These are phyloP conservation scores for Beroe forskalii DNA, from an alignment of 37 sponge, comb jelly and placozoan genomes.

Conservation along the genomic window DNA sequence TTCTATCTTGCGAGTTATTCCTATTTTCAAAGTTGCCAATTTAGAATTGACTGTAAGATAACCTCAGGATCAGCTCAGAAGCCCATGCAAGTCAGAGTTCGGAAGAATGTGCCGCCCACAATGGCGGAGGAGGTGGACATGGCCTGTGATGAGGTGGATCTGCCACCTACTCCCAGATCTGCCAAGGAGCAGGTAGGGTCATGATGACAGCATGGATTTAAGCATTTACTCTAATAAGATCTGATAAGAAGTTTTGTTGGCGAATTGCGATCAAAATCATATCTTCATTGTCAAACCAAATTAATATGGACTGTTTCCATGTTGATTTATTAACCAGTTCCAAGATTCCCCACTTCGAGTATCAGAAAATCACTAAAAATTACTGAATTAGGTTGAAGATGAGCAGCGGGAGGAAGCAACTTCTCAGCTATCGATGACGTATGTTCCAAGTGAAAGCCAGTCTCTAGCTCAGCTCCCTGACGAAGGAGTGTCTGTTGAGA, in stretches of 20 bases:
- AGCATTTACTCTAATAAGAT: too few species aligned
- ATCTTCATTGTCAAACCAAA: too few species aligned
- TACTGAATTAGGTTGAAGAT: background rate
- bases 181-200: background rate
- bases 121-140: background rate
- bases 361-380: too few species aligned
- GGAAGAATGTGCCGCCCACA: background rate
- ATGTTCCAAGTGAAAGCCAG: conserved; percentile 59
- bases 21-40: too few species aligned
- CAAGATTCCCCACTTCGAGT: too few species aligned
- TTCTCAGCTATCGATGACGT: conserved; percentile 52
- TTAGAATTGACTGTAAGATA: too few species aligned
- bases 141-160: conserved; percentile 58
- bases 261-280: too few species aligned
- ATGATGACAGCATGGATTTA: too few species aligned
- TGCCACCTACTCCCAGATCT: conserved; percentile 26
- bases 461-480: conserved; percentile 52
- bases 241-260: too few species aligned
- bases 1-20: too few species aligned
- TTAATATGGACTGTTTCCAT: too few species aligned
- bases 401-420: background rate
- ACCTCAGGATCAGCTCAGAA: conserved; percentile 32
- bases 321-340: too few species aligned
- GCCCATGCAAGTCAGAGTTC: conserved; percentile 24
- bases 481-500: conserved; percentile 6